Evolutionary conservation across 2,797 vertebrate genomes (phyloP), one percentile per base, ranked within the genome.

Genomic region (Sciurus vulgaris): DNA sequence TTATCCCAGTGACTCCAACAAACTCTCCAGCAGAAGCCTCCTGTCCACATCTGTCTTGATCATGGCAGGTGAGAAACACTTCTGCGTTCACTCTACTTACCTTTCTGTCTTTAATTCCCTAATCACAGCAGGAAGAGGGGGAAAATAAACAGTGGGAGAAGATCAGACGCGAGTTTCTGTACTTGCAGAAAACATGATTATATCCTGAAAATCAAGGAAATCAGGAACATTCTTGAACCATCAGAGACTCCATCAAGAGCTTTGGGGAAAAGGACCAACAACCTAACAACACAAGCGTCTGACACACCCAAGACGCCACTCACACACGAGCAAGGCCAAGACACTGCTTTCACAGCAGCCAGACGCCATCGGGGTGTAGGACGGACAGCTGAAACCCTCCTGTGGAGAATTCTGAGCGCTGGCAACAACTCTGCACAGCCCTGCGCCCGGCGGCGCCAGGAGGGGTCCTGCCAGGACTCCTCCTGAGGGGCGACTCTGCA

Each of bases 221-320:
- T 70, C 35, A 14, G 4, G n/a, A 35, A 41, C 22, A 22, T 3
- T 15, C 20, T 22, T 3, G 9, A 85, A 44, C 20, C 56, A 17
- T 7, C 1, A 20, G 28, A 30, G 17, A 65, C 51, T 65, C 41
- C 33, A 65, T 8, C 44, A 49, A 54, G 15, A 41, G 18, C 13
- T 33, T 26, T n/a, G 18, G 18, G 22, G 12, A 15, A 28, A 33
- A 85, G 20, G 28, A 22, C 20, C 22, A 47, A 7, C 11, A 49
- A 33, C 33, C 3, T 49, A 76, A 47, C 4, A n/a, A 74, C n/a
- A 73, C 35, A 84, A 15, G 5, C 8, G 8, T 38, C 15, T 14
- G 0, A 9, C 26, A 3, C 8, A 14, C 9, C 4, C 22, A 2
- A 5, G 4, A 28, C 61, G 9, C 24, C 22, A n/a, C 51, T 4